Evolutionary conservation across 2,888 invertebrate genomes (phyloP), one percentile per base, ranked within the genome.

Genomic region (Lasioglossum figueresi): DNA sequence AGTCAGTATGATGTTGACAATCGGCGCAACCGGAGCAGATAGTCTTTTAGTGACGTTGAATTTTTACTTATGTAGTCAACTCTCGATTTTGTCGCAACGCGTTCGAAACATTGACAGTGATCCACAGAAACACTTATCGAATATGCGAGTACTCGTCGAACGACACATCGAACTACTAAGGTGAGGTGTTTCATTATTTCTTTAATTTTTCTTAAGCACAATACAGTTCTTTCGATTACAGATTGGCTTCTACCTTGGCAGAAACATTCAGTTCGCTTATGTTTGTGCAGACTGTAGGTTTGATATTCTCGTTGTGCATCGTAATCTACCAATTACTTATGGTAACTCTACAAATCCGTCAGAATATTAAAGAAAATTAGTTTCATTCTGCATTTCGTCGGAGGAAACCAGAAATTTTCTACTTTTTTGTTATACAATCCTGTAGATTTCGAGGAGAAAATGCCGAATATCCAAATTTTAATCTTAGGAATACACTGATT

Each of bases 231-330:
- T 31, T 63, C 63, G 8, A 79, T 90, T 86, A 2, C 70, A 90
- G 90, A 76, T 76, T 90, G 83, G 84, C 90, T 8, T 43, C 43
- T 16, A 82, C 74, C 31, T 82, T 90, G 34, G 75, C 81, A 6
- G 59, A 87, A 8, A 43, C 90, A 1, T 90, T 88, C 72, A 90
- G 90, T 73, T 77, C 85, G 4, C 68, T 90, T 8, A 87, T 90
- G 90, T 90, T 90, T 68, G 82, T 90, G 34, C 90, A 90, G 19
- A 90, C 88, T 1, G n/a, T 90, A 72, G 90, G 90, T 23, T 79
- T 90, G 52, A 90, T 88, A 76, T 88, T 88, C 59, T 88, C 88
- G 10, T 78, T 90, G 4, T 90, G 90, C 80, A 77, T 90, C 66
- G 88, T 90, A 16, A 85, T 68, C 37, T 90, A 82, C 63, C 88